Evolutionary conservation across 2,888 invertebrate species (phyloP).

Genomic region (Priapulus caudatus): DNA sequence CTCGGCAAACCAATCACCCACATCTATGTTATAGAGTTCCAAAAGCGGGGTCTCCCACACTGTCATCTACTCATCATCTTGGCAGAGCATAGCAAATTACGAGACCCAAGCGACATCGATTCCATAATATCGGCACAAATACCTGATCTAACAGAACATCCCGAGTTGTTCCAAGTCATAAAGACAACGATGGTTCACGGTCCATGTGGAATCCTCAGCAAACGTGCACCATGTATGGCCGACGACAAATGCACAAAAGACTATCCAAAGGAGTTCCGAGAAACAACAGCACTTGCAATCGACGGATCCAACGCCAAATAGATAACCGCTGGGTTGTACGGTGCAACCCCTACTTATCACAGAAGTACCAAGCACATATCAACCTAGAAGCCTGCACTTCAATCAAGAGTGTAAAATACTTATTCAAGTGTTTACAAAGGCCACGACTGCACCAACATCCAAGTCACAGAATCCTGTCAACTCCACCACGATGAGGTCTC

Average conservation of each 20-base stretch:
- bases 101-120: constrained; percentile 13
- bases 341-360: constrained; percentile 30
- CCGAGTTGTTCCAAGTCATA: constrained; percentile 14
- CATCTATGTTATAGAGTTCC: constrained; percentile 28
- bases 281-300: neutral
- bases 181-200: constrained; percentile 24
- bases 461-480: constrained; percentile 9
- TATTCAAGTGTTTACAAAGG: constrained; percentile 32
- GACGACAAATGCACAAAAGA: constrained; percentile 22
- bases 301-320: constrained; percentile 13
- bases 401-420: constrained; percentile 26
- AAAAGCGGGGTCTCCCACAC: constrained; percentile 29
- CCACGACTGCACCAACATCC: constrained; percentile 19
- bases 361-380: constrained; percentile 34
- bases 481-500: constrained; percentile 28
- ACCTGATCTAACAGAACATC: neutral
- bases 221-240: constrained; percentile 19
- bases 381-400: constrained; percentile 33
- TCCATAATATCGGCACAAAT: constrained; percentile 6
- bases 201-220: constrained; percentile 24
- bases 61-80: constrained; percentile 24
- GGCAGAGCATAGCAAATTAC: constrained; percentile 4
- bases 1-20: constrained; percentile 18
- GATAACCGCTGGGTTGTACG: constrained; percentile 36
- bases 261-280: constrained; percentile 23